These are phyloP conservation scores for Philopedon plagiatum DNA, from an alignment of 2,888 invertebrate genomes.

Conservation along the genomic window DNA sequence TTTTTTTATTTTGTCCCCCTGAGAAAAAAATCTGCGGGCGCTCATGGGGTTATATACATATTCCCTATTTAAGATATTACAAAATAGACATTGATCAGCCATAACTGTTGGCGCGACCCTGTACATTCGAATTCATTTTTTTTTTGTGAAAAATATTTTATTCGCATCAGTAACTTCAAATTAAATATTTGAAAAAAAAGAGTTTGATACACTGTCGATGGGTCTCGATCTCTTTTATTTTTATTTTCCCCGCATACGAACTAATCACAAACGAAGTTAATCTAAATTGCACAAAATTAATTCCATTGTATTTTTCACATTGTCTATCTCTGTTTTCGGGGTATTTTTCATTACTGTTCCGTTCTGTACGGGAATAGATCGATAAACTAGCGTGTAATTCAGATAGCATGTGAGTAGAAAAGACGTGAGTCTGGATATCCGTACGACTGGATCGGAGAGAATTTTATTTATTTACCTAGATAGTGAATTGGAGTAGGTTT, in stretches of 20 bases:
- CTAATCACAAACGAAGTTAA: slow-evolving; percentile 59
- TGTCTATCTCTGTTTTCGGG: slow-evolving; percentile 25
- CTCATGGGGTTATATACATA: too few relatives aligned
- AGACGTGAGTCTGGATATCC: too few relatives aligned
- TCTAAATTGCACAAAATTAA: slow-evolving; percentile 69
- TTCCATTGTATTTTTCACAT: slow-evolving; percentile 65
- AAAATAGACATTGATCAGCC: too few relatives aligned
- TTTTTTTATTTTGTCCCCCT: too few relatives aligned
- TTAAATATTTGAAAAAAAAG: slow-evolving; percentile 33
- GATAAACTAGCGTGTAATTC: background rate
- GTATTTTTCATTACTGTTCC: slow-evolving; percentile 30
- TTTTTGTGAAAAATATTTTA: background rate
- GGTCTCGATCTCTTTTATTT: slow-evolving; percentile 37
- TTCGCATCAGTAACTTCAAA: slow-evolving; percentile 12
- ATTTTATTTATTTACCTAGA: too few relatives aligned
- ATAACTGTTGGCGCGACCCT: too few relatives aligned
- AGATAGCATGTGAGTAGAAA: too few relatives aligned
- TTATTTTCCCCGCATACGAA: slow-evolving; percentile 42
- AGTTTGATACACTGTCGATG: slow-evolving; percentile 29
- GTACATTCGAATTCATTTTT: too few relatives aligned
- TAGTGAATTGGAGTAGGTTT: too few relatives aligned
- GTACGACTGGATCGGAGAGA: too few relatives aligned
- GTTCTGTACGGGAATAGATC: slow-evolving; percentile 17
- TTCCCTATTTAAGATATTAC: too few relatives aligned
- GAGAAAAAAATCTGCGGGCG: too few relatives aligned